Base-by-base conservation (phyloP, 2,888 invertebrate species). In the Meta bourneti region DNA sequence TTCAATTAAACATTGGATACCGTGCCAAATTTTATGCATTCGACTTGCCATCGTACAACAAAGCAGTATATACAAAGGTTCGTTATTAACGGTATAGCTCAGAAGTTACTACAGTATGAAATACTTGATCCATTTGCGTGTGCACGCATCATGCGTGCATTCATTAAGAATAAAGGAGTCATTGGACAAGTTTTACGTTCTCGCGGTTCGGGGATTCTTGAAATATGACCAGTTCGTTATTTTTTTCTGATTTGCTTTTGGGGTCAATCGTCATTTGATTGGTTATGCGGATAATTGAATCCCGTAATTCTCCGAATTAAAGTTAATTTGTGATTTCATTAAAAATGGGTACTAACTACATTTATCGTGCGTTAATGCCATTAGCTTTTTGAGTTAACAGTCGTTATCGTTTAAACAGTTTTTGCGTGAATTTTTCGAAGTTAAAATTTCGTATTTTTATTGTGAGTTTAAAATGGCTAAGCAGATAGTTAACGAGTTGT, bases 1-100 rank as follows among this genome's bases (percentile, higher is more conserved):
- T 83, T 72, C 74, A 72, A 77, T 77, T 77, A 77, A 48, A 49
- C n/a, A 77, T n/a, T 11, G 49, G 77, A 77, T 77, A 16, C 7
- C 61, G 61, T 61, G 61, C 61, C 61, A 61, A 9, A 61, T 16
- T 61, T 61, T 61, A 61, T 61, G 13, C 61, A 61, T 16, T 61
- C 16, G 61, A 11, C 61, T 61, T 61, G 16, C 61, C 9, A 61
- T 61, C 61, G 13, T 5, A 61, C 61, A 61, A 61, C 61, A 61
- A 61, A 61, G 61, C 61, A 61, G 61, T 16, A 61, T 5, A 7
- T 61, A 61, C 8, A 4, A 34, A 34, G 34, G 34, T 61, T 61
- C 61, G 16, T 16, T 61, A 61, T 2, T 61, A 61, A 8, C 61
- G 16, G 61, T 61, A 16, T 9, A 61, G 61, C 11, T 61, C 9